Base-by-base conservation (phyloP, 2,797 vertebrate species). In the Ceyx erithaca region DNA sequence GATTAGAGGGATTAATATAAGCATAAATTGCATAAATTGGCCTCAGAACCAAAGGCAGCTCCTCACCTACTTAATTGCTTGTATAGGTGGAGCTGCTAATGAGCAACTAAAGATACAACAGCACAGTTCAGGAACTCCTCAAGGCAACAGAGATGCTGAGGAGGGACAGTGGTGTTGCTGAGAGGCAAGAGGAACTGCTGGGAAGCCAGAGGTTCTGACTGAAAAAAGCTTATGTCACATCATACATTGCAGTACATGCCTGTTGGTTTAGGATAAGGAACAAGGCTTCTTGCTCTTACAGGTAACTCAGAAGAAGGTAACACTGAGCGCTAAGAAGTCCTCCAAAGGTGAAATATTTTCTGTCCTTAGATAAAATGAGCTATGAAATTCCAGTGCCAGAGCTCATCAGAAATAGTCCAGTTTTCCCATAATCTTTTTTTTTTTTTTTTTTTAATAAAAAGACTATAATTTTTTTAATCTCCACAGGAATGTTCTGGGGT, bases 261-360 rank as follows among this genome's bases (percentile, higher is more conserved):
- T 73, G 10, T 10, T 62, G 17, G 61, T 17, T 12, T 15, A 17
- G 37, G 31, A 26, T 40, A 49, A 71, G 7, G 15, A 85, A 9
- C 3, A 59, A 81, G 33, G 16, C 4, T 35, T 1, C 43, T 67
- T 85, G 33, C 28, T 83, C 26, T 83, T 33, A 25, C 46, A 76
- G 48, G 31, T 70, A 45, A 49, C 55, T 52, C 26, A 28, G 51
- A 58, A 89, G 28, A 89, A 58, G 33, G 12, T 59, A 70, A 63
- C 30, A 43, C n/a, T 30, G 16, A 33, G 9, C 83, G 7, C 17
- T 2, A 4, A 80, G 43, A 43, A 90, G 33, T 75, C 31, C 20
- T 91, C 72, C 66, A 94, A 87, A 94, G 43, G 62, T 89, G 43
- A 91, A 94, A 62, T 78, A 62, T 66, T 89, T 90, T 92, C 79